Evolutionary conservation across 2,113 vertebrate genomes (phyloP).

Genomic region (Naja naja): DNA sequence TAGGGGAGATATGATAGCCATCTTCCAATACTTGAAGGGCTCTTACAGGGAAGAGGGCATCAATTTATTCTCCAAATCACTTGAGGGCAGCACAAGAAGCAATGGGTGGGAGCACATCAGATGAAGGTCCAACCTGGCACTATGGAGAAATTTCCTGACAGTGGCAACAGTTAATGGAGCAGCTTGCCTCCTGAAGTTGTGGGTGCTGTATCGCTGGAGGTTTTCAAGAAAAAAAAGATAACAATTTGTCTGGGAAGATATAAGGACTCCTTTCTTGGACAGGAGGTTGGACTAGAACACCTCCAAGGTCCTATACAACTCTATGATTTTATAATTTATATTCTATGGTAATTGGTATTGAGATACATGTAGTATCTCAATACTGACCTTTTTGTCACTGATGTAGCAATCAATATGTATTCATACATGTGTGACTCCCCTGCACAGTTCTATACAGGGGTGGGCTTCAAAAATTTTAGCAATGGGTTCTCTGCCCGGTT

Average conservation of each 20-base stretch:
- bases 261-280: neutral
- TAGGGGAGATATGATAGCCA: neutral
- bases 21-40: neutral
- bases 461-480: no score
- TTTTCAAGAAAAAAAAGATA: neutral
- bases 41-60: neutral
- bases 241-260: neutral
- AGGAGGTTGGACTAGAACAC: neutral
- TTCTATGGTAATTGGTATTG: neutral
- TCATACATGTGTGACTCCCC: neutral
- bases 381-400: neutral
- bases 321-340: neutral
- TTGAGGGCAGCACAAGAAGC: neutral
- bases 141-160: neutral
- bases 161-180: neutral
- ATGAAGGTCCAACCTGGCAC: neutral
- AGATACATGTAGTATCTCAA: neutral
- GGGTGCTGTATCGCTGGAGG: neutral
- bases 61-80: neutral
- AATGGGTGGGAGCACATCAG: neutral
- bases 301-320: neutral
- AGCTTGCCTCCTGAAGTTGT: neutral
- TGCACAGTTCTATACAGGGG: neutral
- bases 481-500: no score
- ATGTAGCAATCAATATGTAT: neutral